Evolutionary conservation across 35 echinoderm and acorn worm species (phyloP), one percentile per base, ranked within the genome.

Genomic region (Lytechinus pictus): DNA sequence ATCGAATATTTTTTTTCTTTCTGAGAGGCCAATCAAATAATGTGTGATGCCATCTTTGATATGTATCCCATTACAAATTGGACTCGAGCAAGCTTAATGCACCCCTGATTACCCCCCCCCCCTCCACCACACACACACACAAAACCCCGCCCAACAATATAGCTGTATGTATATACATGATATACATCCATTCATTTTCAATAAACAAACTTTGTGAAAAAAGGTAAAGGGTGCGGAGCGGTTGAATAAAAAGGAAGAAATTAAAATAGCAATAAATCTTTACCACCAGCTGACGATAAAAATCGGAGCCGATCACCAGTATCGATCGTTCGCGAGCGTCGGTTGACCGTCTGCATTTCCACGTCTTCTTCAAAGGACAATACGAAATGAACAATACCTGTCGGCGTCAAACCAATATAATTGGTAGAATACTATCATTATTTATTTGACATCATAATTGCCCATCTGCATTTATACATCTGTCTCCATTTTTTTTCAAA

Each of bases 401-500:
- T 79, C 66, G 66, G 66, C 66, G 66, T 79, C 66, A 16, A 79
- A 19, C 66, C 66, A 16, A n/a, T 24, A 24, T 79, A 71, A 71
- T 71, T 71, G 61, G 61, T 71, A 79, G 66, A 79, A 79, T 79
- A 79, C 66, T 24, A n/a, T 79, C 66, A 79, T 79, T 79, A 79
- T 79, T 79, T 79, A 24, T 79, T 79, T 24, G 66, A 79, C n/a
- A 79, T 79, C 66, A 79, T 79, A 79, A 79, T 79, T 79, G 21
- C 66, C 66, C 66, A 6, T 79, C 66, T 79, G 19, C 66, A 79
- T 79, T 79, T 14, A 79, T 79, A 79, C 66, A 79, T 79, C 4
- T 79, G 66, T 79, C 66, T 79, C 66, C 66, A 24, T 79, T 71
- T 71, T 79, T 79, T 24, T 79, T 3, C 19, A 24, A n/a, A 24